Evolutionary conservation across 2,888 invertebrate species (phyloP).

Genomic region (Microplitis manilae): DNA sequence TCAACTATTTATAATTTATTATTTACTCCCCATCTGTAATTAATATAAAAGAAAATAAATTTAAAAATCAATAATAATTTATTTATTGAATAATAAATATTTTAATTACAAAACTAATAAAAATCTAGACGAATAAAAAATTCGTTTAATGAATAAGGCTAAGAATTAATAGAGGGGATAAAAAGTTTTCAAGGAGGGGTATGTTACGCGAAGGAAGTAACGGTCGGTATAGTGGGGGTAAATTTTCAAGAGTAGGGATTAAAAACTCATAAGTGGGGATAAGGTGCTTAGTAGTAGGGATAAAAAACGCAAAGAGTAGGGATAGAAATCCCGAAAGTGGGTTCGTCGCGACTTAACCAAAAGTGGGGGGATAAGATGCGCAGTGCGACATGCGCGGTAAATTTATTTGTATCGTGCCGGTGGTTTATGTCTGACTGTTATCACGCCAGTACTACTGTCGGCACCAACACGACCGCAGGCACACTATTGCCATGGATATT

Average conservation of each 20-base stretch:
- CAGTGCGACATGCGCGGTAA: slow-evolving; percentile 54
- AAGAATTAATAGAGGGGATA: slow-evolving; percentile 17
- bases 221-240: slow-evolving; percentile 26
- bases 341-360: background rate
- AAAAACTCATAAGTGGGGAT: background rate
- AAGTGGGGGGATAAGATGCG: slow-evolving; percentile 24
- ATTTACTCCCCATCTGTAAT: too few species aligned
- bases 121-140: background rate
- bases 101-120: slow-evolving; percentile 4
- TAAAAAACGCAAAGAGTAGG: background rate
- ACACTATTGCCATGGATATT: slow-evolving; percentile 70
- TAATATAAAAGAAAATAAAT: background rate
- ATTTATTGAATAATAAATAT: background rate
- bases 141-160: slow-evolving; percentile 44
- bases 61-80: background rate
- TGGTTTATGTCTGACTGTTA: slow-evolving; percentile 67
- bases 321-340: background rate
- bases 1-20: too few species aligned
- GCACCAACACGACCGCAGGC: slow-evolving; percentile 69
- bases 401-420: slow-evolving; percentile 52
- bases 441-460: slow-evolving; percentile 70
- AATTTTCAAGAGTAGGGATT: background rate
- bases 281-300: background rate
- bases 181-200: slow-evolving; percentile 8
- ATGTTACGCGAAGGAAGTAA: too few species aligned